These are phyloP conservation scores for Empis livida DNA, from an alignment of 2,888 invertebrate genomes.

Conservation along the genomic window DNA sequence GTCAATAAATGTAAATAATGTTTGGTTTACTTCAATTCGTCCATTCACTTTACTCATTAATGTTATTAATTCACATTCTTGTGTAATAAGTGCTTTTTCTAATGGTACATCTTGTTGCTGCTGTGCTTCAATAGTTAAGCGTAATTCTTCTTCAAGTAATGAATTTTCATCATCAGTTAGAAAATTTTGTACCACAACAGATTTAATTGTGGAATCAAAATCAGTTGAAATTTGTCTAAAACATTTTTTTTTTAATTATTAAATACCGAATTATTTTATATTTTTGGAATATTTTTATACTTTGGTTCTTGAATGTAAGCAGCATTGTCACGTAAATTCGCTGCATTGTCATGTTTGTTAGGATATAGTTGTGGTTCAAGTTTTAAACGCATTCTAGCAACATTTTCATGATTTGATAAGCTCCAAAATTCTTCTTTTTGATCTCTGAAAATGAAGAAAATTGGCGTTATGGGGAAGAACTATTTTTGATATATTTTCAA, in stretches of 20 bases:
- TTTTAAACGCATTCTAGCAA: slow-evolving; percentile 48
- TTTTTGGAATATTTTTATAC: slow-evolving; percentile 16
- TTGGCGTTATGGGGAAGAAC: too few species aligned
- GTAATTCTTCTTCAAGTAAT: slow-evolving; percentile 37
- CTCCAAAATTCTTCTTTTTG: slow-evolving; percentile 41
- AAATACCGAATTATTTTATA: too few species aligned
- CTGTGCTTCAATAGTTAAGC: slow-evolving; percentile 32
- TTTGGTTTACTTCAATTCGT: slow-evolving; percentile 46
- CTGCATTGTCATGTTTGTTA: slow-evolving; percentile 44
- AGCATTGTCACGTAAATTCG: slow-evolving; percentile 45
- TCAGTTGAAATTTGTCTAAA: slow-evolving; percentile 29
- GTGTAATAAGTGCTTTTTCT: slow-evolving; percentile 45
- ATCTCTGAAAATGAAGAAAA: too few species aligned
- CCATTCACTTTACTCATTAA: slow-evolving; percentile 46
- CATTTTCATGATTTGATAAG: slow-evolving; percentile 47
- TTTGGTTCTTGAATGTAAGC: slow-evolving; percentile 29
- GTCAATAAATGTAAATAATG: slow-evolving; percentile 46
- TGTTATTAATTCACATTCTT: slow-evolving; percentile 49
- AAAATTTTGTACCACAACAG: slow-evolving; percentile 35
- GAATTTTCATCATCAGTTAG: slow-evolving; percentile 35
- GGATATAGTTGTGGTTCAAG: slow-evolving; percentile 43
- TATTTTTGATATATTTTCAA: too few species aligned
- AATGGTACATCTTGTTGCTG: slow-evolving; percentile 37
- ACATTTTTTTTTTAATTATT: background rate
- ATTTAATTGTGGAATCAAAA: slow-evolving; percentile 35